Base-by-base conservation (phyloP, 2,797 vertebrate genomes). In the Scarus forsteni region DNA sequence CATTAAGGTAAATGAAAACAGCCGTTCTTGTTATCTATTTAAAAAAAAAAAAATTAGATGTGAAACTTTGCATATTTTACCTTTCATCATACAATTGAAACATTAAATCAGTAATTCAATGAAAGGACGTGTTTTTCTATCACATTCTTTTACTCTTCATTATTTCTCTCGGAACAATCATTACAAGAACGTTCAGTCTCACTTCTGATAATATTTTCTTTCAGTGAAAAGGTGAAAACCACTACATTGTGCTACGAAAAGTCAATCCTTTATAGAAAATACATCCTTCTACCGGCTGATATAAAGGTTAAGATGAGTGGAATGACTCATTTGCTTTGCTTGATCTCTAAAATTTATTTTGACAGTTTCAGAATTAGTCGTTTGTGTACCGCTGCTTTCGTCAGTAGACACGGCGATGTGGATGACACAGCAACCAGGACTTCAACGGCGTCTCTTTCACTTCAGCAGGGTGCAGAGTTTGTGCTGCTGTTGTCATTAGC, bases 291-390 rank as follows among this genome's bases (percentile, higher is more conserved):
- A 70, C 60, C 19, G 73, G 34, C 60, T 52, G 45, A 10, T 73
- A 62, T 65, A 75, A 85, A 88, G 71, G 81, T 88, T 71, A 75
- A 16, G 73, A 55, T 43, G 72, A 73, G 59, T 73, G 65, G 84
- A 77, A 79, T 90, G 86, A 88, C 80, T 90, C 79, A 75, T n/a
- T n/a, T 1, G 10, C 74, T 72, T 39, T 57, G 66, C 79, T 86
- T 84, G 80, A 86, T 88, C 68, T 84, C 80, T 91, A 65, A 89
- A 83, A 88, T 90, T 83, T 85, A 55, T 77, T 78, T 62, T 11
- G 18, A 67, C 77, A 60, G 84, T 93, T 92, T 93, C 91, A 80
- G 5, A 83, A 72, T 92, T 84, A 81, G 76, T 88, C 0, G 19
- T 60, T 73, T 62, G 77, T 86, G 49, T 88, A 75, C 38, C 39